These are phyloP conservation scores for Pycnonotus jocosus DNA, from an alignment of 2,113 vertebrate species.

Conservation along the genomic window DNA sequence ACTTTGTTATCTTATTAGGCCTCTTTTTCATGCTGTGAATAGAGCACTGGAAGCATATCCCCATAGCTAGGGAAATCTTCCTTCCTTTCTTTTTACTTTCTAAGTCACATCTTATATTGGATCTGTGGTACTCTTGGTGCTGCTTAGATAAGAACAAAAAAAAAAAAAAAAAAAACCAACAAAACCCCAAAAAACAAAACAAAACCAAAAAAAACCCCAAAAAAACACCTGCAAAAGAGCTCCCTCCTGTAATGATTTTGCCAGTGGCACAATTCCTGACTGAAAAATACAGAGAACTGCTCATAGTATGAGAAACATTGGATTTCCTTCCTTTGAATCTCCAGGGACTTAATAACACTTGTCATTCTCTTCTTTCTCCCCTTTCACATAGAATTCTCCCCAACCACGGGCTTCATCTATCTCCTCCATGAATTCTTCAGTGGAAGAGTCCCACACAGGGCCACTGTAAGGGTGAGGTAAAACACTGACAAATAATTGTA, in stretches of 20 bases:
- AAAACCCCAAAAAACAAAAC: too few relatives aligned
- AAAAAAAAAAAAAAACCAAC: not conserved
- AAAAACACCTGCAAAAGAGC: not conserved
- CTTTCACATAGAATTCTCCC: not conserved
- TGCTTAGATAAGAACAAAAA: not conserved
- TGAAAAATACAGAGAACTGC: not conserved
- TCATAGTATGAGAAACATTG: not conserved
- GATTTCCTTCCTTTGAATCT: not conserved
- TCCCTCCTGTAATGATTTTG: not conserved
- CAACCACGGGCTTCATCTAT: rapidly evolving
- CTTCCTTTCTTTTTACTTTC: not conserved
- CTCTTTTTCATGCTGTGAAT: not conserved
- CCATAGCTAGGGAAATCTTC: not conserved
- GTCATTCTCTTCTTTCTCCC: not conserved
- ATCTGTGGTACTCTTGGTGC: not conserved
- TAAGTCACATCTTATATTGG: not conserved
- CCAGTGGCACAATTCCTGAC: not conserved
- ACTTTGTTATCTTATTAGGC: not conserved
- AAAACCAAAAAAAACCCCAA: too few relatives aligned
- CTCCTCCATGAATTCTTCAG: not conserved
- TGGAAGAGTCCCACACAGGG: not conserved
- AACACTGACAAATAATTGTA: not conserved
- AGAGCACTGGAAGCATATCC: not conserved
- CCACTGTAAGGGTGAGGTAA: not conserved
- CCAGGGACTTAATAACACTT: not conserved